Conservation (phyloP, 2,888 invertebrate genomes). For the Strigamia crassipes region DNA sequence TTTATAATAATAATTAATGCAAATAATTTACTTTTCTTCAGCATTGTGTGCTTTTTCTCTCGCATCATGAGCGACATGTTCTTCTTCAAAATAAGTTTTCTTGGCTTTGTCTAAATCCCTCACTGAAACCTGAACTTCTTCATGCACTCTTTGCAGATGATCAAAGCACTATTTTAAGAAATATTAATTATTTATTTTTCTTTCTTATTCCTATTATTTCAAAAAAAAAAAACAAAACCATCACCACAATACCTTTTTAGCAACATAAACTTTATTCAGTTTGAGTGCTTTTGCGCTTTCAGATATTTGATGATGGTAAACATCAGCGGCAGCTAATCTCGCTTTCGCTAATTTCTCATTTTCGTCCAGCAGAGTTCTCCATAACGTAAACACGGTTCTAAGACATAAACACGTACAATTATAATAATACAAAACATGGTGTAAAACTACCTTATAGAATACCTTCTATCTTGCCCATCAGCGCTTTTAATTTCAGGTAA, state of each 20-base stretch:
- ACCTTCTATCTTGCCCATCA: slow-evolving; percentile 89
- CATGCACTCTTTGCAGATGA: slow-evolving; percentile 81
- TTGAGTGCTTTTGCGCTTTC: slow-evolving; percentile 87
- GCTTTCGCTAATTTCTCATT: slow-evolving; percentile 91
- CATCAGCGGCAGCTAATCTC: slow-evolving; percentile 88
- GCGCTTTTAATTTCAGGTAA: slow-evolving; percentile 89
- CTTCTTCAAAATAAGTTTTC: slow-evolving; percentile 93
- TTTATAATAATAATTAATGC: too few relatives aligned
- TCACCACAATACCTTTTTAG: slow-evolving; percentile 57
- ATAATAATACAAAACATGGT: not conserved
- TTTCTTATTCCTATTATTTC: too few relatives aligned
- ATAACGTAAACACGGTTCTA: slow-evolving; percentile 98
- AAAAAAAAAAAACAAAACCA: not conserved
- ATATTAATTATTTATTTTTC: too few relatives aligned
- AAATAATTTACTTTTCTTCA: slow-evolving; percentile 71
- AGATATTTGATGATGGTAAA: slow-evolving; percentile 91
- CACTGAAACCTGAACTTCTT: slow-evolving; percentile 83
- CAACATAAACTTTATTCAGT: slow-evolving; percentile 73
- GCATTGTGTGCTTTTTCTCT: slow-evolving; percentile 93
- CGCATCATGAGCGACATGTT: slow-evolving; percentile 93
- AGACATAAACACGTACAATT: slow-evolving; percentile 17
- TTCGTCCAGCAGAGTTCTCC: slow-evolving; percentile 93
- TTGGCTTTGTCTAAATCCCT: slow-evolving; percentile 91
- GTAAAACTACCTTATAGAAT: slow-evolving; percentile 36
- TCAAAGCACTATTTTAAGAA: slow-evolving; percentile 79